Percentiles rank a stretch among this genome's conserved stretches.
Conservation (phyloP, 2,113 vertebrate genomes). For the Poeciliopsis retropinna region DNA sequence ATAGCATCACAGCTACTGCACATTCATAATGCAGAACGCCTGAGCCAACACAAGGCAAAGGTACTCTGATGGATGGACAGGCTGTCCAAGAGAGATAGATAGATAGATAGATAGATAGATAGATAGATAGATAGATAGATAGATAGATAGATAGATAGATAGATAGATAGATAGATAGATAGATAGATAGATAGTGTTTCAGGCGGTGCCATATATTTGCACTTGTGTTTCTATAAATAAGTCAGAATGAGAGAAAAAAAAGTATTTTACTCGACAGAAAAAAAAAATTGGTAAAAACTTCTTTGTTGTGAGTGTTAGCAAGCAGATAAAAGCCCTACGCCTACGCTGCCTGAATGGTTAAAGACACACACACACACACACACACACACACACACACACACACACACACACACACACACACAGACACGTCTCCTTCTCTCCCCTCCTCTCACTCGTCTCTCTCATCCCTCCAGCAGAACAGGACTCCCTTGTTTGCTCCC, state of each 20-base stretch:
- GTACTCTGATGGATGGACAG: neutral
- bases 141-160: slow-evolving; percentile 36
- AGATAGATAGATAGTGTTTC: neutral
- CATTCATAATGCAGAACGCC: neutral
- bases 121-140: too few species aligned
- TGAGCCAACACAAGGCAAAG: neutral
- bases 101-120: too few species aligned
- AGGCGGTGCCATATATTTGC: slow-evolving; percentile 17
- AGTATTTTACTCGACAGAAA: slow-evolving; percentile 37
- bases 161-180: too few species aligned
- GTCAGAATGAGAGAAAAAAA: slow-evolving; percentile 34
- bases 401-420: slow-evolving; percentile 13
- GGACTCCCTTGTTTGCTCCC: slow-evolving; percentile 37
- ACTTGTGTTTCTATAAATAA: slow-evolving; percentile 61
- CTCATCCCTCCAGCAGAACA: slow-evolving; percentile 43
- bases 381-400: slow-evolving; percentile 13
- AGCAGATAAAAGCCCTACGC: slow-evolving; percentile 67
- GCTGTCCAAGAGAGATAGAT: too few species aligned
- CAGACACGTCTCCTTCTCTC: slow-evolving; percentile 7
- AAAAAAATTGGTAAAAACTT: slow-evolving; percentile 3
- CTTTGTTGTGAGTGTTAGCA: slow-evolving; percentile 65
- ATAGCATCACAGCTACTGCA: neutral
- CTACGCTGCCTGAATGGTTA: slow-evolving; percentile 60
- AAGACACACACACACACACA: slow-evolving; percentile 31
- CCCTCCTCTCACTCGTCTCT: slow-evolving; percentile 24